Percentiles rank a stretch among this genome's conserved stretches.
Conservation (phyloP, 1,140 invertebrate species). For the Conopomorpha cramerella region DNA sequence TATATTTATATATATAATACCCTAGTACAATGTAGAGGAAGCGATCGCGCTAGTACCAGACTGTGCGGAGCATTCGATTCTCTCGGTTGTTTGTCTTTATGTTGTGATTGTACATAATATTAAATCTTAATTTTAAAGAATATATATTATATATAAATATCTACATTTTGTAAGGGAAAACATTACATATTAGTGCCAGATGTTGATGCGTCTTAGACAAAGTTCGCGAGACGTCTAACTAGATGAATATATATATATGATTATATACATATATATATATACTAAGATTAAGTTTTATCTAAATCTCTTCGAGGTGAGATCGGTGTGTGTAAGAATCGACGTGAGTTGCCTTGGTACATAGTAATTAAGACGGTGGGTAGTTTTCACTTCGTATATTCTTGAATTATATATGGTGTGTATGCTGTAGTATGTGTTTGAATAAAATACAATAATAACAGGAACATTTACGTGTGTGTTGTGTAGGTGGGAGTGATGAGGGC, state of each 20-base stretch:
- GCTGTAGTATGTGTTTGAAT: too few species aligned
- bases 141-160: slow-evolving; percentile 44
- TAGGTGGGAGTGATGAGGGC: too few species aligned
- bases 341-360: slow-evolving; percentile 53
- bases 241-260: slow-evolving; percentile 3
- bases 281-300: neutral
- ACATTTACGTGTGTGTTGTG: too few species aligned
- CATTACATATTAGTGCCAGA: slow-evolving; percentile 58
- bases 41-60: neutral
- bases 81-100: slow-evolving; percentile 55
- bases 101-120: slow-evolving; percentile 57
- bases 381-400: too few species aligned
- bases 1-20: too few species aligned
- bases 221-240: neutral
- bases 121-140: too few species aligned
- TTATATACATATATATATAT: slow-evolving; percentile 17
- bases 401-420: too few species aligned
- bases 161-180: slow-evolving; percentile 58
- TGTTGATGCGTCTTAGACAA: slow-evolving; percentile 27
- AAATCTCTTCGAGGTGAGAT: too few species aligned
- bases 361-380: slow-evolving; percentile 49
- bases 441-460: too few species aligned
- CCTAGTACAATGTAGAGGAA: too few species aligned
- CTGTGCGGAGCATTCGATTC: slow-evolving; percentile 34
- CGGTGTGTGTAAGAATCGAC: slow-evolving; percentile 19